Base-by-base conservation (phyloP, 2,113 vertebrate species). In the Boulengeromyrus knoepffleri region DNA sequence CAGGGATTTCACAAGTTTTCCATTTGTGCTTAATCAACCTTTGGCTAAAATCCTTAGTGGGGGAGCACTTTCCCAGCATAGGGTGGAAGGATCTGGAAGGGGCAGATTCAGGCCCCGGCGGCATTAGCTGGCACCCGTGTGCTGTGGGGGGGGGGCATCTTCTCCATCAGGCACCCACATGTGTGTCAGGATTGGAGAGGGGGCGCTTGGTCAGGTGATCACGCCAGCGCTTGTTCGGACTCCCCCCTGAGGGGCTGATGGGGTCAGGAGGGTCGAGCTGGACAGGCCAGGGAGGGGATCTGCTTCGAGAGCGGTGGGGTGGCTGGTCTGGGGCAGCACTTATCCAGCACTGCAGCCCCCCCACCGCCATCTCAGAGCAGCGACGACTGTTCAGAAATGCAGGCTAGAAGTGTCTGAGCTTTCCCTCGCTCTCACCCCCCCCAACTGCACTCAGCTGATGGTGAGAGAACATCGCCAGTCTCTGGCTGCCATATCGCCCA, bases 251-350 rank as follows among this genome's bases (percentile, higher is more conserved):
- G 92, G 6, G 31, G 92, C 91, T 91, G 92, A 92, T 85, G 15
- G 89, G 94, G 93, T 93, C 91, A 93, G 46, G 87, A 90, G 90
- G 50, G 90, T 87, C 1, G 0, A 36, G 19, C 45, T 42, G 7
- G 31, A 21, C 0, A 1, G 56, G 88, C 83, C 88, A 77, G 92
- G 91, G 89, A 92, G 52, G 90, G 90, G 80, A 91, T 91, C 91
- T 90, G 56, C 87, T 58, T 46, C 19, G 49, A 50, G 9, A 94
- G 74, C 94, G 89, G 94, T 90, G 1, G 93, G 93, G 89, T 24
- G 49, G 93, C 89, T 50, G 10, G 88, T 92, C 90, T 93, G 91
- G 36, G 88, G 92, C 93, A 94, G 92, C 93, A 95, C 93, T 94
- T 93, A 91, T 87, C 90, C 91, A 24, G 93, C 93, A 10, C 91